These are phyloP conservation scores for Listronotus bonariensis DNA, from an alignment of 1,140 invertebrate genomes.

Conservation along the genomic window DNA sequence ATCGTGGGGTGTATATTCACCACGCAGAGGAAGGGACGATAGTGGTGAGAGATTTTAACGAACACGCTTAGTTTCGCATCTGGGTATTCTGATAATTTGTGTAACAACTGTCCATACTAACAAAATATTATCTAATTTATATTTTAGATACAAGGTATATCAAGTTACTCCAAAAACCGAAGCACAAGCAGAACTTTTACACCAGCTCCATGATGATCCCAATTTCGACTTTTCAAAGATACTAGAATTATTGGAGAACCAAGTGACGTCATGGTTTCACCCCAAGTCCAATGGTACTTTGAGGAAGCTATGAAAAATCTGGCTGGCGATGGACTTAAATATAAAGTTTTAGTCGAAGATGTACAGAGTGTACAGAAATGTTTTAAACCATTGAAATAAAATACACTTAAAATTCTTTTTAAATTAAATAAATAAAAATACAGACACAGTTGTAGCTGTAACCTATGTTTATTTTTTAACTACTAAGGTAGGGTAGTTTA, in stretches of 20 bases:
- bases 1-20: no score
- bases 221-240: conserved; percentile 33
- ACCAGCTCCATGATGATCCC: conserved; percentile 12
- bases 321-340: conserved; percentile 15
- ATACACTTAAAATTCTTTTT: no score
- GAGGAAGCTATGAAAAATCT: conserved; percentile 12
- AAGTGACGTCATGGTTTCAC: conserved; percentile 33
- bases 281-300: conserved; percentile 31
- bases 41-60: no score
- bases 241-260: conserved; percentile 9
- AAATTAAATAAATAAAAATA: no score
- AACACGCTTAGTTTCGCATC: no score
- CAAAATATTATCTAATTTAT: neutral
- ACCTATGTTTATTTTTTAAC: no score
- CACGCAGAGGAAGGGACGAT: no score
- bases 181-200: conserved; percentile 22
- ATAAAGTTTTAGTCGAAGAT: conserved; percentile 29
- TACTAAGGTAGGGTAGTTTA: no score
- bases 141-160: conserved; percentile 31
- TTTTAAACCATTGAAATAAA: no score
- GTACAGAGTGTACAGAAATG: conserved; percentile 15
- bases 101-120: no score
- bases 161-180: conserved; percentile 19
- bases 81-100: no score
- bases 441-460: no score